Evolutionary conservation across 2,888 invertebrate species (phyloP).

Genomic region (Coelinius sp.): DNA sequence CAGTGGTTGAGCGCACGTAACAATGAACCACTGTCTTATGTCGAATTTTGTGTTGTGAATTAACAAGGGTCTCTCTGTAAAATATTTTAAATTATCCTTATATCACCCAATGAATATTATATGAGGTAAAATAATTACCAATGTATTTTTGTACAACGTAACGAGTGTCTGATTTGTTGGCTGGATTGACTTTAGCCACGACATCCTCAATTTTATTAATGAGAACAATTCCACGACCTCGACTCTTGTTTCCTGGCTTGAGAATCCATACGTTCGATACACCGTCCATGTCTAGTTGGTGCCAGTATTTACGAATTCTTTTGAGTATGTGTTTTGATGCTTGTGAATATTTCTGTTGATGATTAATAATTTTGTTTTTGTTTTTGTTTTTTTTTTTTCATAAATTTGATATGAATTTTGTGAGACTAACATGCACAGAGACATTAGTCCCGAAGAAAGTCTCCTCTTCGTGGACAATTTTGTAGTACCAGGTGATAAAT

Average conservation of each 20-base stretch:
- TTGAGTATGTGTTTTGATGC: slow-evolving; percentile 74
- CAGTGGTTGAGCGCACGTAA: slow-evolving; percentile 91
- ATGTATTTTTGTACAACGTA: slow-evolving; percentile 97
- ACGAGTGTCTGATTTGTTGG: slow-evolving; percentile 76
- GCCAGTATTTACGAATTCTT: slow-evolving; percentile 81
- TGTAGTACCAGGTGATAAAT: slow-evolving; percentile 80
- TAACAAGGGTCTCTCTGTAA: slow-evolving; percentile 88
- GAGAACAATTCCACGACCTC: slow-evolving; percentile 90
- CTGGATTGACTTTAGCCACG: slow-evolving; percentile 75
- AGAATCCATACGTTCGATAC: slow-evolving; percentile 93
- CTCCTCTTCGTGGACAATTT: slow-evolving; percentile 71
- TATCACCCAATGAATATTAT: slow-evolving; percentile 17
- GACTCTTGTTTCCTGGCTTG: slow-evolving; percentile 94
- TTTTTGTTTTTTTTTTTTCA: too few relatives aligned
- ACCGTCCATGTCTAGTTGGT: slow-evolving; percentile 89
- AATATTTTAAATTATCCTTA: slow-evolving; percentile 6
- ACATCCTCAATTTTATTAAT: slow-evolving; percentile 91
- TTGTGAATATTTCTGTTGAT: slow-evolving; percentile 62
- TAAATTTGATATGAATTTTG: not conserved
- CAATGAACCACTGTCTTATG: slow-evolving; percentile 95
- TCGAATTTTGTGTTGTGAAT: slow-evolving; percentile 95
- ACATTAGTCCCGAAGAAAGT: slow-evolving; percentile 59
- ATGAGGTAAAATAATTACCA: slow-evolving; percentile 73
- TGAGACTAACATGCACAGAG: slow-evolving; percentile 62
- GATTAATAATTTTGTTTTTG: not conserved